Evolutionary conservation across 2,113 vertebrate genomes (phyloP), one percentile per base, ranked within the genome.

Genomic region (Menura novaehollandiae): DNA sequence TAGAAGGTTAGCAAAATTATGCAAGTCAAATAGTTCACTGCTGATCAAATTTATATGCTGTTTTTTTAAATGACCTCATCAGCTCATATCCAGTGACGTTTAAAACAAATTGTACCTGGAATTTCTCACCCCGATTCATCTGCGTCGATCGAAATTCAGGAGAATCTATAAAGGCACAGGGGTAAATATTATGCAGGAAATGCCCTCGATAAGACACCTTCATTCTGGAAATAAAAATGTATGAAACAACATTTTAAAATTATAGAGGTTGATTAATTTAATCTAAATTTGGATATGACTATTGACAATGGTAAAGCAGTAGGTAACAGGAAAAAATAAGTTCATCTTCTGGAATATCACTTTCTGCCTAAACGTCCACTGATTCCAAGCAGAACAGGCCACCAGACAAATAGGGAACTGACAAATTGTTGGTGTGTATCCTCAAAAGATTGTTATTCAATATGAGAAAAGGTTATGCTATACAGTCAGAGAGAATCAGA

Each of bases 101-200:
- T 55, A 83, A 80, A 91, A 23, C 21, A 44, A 85, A 78, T 18
- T 4, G 12, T 99, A 99, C 99, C 99, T 99, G 99, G 96, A 99
- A 99, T 96, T 99, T 99, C 93, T 99, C 99, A 89, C 99, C 99
- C 97, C 98, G 97, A 97, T 99, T 98, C 98, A 99, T 98, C 96
- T 99, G 98, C 1, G 99, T 99, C 94, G 99, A 99, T 91, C 99
- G 98, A 98, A 99, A 99, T 98, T 99, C 99, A 77, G 99, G 99
- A 85, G 99, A 99, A 98, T 99, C 99, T 92, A 99, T 99, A 97
- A 99, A 99, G 95, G 99, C 98, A 96, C 99, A 99, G 88, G 98
- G 98, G 96, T 99, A 99, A 98, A 99, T 99, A 97, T 99, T 99
- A 98, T 99, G 99, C 95, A 99, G 98, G 97, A 99, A 99, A 98